Percentiles rank a stretch among this genome's conserved stretches.
Evolutionary conservation across 1,140 invertebrate genomes (phyloP).

Genomic region (Drosophila orosa): DNA sequence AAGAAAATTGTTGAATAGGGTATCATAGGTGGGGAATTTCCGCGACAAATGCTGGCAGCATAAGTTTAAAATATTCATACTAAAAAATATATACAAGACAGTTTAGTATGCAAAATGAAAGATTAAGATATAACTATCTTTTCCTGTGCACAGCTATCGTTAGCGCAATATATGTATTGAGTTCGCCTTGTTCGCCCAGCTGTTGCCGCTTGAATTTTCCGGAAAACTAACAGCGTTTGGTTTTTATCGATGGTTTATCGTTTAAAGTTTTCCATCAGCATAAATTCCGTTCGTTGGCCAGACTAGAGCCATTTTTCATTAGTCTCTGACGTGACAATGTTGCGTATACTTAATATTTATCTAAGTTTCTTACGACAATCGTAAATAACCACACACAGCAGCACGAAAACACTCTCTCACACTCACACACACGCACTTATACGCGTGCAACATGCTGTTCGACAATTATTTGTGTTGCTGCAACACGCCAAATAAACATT

Average conservation of each 20-base stretch:
- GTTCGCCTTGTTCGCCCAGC: conserved; percentile 47
- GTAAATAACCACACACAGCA: conserved; percentile 62
- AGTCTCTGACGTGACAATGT: conserved; percentile 48
- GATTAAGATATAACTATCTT: neutral
- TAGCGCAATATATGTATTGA: conserved; percentile 55
- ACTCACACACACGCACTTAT: conserved; percentile 18
- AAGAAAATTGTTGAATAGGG: neutral
- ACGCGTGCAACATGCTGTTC: conserved; percentile 73
- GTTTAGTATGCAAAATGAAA: neutral
- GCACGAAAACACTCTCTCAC: conserved; percentile 13
- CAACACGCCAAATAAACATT: conserved; percentile 80
- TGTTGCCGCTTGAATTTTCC: conserved; percentile 55
- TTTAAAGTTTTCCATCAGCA: conserved; percentile 61
- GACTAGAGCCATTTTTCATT: conserved; percentile 38
- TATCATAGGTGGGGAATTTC: no score
- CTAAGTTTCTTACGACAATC: conserved; percentile 63
- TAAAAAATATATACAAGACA: neutral
- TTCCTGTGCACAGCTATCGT: conserved; percentile 20
- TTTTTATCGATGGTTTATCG: conserved; percentile 50
- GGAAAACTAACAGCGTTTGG: conserved; percentile 32
- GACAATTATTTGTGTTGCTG: conserved; percentile 81
- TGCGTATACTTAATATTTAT: conserved; percentile 52
- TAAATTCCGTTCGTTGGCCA: conserved; percentile 32
- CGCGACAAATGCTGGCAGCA: no score
- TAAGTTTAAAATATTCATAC: no score